Evolutionary conservation across 2,888 invertebrate species (phyloP).

Genomic region (Amphipyra berbera): DNA sequence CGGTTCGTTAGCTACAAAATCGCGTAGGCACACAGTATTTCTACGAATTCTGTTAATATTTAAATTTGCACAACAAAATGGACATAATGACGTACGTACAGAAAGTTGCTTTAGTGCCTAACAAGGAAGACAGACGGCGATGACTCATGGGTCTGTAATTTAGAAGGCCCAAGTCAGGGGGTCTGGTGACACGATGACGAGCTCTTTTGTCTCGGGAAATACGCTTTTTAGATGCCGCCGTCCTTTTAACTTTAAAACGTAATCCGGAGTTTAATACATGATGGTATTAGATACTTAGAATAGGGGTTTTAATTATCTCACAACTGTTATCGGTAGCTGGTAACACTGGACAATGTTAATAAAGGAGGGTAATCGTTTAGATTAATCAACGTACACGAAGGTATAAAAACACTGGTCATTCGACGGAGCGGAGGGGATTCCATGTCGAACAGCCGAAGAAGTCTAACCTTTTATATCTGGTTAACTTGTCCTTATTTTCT

Average conservation of each 20-base stretch:
- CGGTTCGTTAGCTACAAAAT: constrained; percentile 34
- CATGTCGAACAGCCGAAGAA: too few species aligned
- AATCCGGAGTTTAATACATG: neutral
- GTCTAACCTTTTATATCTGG: too few species aligned
- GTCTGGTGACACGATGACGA: constrained; percentile 36
- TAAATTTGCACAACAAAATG: constrained; percentile 55
- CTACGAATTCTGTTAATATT: constrained; percentile 51
- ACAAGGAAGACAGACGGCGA: constrained; percentile 51
- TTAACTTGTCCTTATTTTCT: too few species aligned
- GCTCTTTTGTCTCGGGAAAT: constrained; percentile 32
- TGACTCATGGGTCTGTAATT: constrained; percentile 56
- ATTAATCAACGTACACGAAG: too few species aligned
- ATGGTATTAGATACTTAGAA: too few species aligned
- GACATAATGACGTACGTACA: constrained; percentile 52
- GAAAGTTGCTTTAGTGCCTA: constrained; percentile 52
- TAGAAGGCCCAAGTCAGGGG: constrained; percentile 48
- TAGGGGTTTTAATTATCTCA: too few species aligned
- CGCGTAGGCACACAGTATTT: constrained; percentile 36
- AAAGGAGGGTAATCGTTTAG: too few species aligned
- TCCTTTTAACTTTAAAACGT: constrained; percentile 15
- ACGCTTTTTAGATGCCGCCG: constrained; percentile 27
- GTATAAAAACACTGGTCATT: too few species aligned
- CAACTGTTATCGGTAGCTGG: too few species aligned
- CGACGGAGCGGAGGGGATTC: too few species aligned
- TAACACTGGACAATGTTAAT: too few species aligned